Base-by-base conservation (phyloP, 2,888 invertebrate genomes). In the Synergus itoensis region DNA sequence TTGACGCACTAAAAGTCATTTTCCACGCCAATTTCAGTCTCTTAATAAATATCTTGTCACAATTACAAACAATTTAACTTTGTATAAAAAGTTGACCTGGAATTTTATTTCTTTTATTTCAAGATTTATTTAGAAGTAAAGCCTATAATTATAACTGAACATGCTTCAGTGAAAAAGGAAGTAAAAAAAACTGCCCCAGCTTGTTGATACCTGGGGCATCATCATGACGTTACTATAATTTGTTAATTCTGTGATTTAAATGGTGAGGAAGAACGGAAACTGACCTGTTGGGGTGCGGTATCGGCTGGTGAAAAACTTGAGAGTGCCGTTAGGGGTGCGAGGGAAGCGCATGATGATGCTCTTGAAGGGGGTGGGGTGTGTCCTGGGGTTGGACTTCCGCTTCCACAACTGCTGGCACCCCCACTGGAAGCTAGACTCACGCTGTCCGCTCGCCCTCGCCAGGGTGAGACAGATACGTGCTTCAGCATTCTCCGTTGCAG, bases 381-480 rank as follows among this genome's bases (percentile, higher is more conserved):
- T 92, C 95, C 85, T 95, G 95, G 89, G 94, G 96, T 93, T 94
- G 95, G 95, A 90, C 95, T 95, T 85, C 95, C 93, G 90, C 95
- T 95, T 93, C 96, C 95, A 94, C 96, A 96, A 87, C 93, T 93
- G 86, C 93, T 93, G 40, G 90, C 87, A 78, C 91, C 91, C 64
- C 89, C 90, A 86, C 91, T 96, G 76, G 97, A 96, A 86, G 96
- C 95, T 84, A 97, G 93, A 88, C 97, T 97, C 86, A 97, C 95
- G 86, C 97, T 96, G 94, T 97, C 97, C 84, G 96, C 95, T 92
- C 97, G 95, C 89, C 95, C 95, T 93, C 97, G 95, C 93, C 96
- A 95, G 86, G 97, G 97, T 87, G 97, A 97, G 92, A 97, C 95
- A 93, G 97, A 97, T 93, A 97, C 97, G 96, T 97, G 97, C 93